Evolutionary conservation across 2,888 invertebrate genomes (phyloP).

Genomic region (Molorchus minor): DNA sequence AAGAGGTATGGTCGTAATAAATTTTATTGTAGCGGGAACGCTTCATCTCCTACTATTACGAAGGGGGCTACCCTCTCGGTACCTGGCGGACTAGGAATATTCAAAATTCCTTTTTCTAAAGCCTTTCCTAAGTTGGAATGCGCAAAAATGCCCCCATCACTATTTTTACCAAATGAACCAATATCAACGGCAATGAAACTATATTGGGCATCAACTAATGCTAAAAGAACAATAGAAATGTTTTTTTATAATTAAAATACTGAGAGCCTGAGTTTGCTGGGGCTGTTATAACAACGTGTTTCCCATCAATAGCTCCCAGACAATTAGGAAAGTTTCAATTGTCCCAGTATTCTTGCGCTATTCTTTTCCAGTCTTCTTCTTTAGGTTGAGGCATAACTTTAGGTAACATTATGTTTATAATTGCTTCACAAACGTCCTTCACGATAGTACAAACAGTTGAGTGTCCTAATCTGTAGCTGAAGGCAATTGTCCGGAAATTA

Average conservation of each 20-base stretch:
- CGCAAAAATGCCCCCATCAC: constrained; percentile 32
- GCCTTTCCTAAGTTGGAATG: constrained; percentile 22
- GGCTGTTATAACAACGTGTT: too few relatives aligned
- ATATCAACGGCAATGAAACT: constrained; percentile 23
- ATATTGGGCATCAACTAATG: constrained; percentile 24
- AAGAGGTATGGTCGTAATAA: too few relatives aligned
- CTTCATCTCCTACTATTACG: too few relatives aligned
- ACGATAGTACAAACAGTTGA: constrained; percentile 22
- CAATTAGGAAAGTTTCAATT: too few relatives aligned
- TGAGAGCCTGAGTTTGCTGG: too few relatives aligned
- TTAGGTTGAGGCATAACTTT: background rate
- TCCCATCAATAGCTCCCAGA: too few relatives aligned
- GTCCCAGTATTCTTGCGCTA: too few relatives aligned
- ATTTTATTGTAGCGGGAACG: too few relatives aligned
- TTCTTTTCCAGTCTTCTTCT: too few relatives aligned
- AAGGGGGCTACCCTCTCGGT: too few relatives aligned
- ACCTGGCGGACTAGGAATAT: constrained; percentile 5
- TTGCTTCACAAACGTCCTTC: constrained; percentile 28
- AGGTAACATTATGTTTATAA: constrained; percentile 14
- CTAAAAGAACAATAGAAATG: constrained; percentile 24
- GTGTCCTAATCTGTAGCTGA: constrained; percentile 19
- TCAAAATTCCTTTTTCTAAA: constrained; percentile 16
- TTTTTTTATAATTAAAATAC: constrained; percentile 24
- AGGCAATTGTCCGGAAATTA: constrained; percentile 19
- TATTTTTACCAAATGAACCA: constrained; percentile 23